phyloP scores from a whole-genome alignment of 2,797 vertebrate genomes.

The Acanthis flammea region DNA sequence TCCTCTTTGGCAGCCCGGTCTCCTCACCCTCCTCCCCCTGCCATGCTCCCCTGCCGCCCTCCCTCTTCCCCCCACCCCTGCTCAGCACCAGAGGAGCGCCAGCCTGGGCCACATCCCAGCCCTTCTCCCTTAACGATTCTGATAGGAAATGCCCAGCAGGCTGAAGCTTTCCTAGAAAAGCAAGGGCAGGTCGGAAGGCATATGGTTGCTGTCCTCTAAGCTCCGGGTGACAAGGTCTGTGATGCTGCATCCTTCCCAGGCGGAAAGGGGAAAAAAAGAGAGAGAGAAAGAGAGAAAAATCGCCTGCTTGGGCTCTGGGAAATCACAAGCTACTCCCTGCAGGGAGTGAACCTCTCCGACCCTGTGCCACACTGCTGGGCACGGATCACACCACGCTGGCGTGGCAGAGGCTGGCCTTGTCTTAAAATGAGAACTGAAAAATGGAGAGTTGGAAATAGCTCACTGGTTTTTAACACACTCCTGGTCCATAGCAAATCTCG shows the following conservation, averaged over 20 bases:
- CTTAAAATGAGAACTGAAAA: not conserved
- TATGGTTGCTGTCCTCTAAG: constrained; percentile 64
- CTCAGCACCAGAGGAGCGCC: constrained; percentile 1
- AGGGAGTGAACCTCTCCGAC: not conserved
- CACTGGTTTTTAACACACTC: not conserved
- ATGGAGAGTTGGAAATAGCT: not conserved
- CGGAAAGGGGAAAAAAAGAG: not conserved
- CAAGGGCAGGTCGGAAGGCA: constrained; percentile 50
- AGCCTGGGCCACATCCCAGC: constrained; percentile 18
- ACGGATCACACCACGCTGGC: not conserved
- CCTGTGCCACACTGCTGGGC: not conserved
- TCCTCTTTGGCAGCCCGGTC: not conserved
- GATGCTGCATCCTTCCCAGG: constrained; percentile 34
- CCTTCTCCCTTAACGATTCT: constrained; percentile 32
- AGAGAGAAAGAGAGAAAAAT: constrained; percentile 6
- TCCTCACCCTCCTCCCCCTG: constrained; percentile 3
- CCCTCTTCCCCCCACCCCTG: not conserved
- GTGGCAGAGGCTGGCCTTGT: not conserved
- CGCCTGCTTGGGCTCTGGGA: not conserved
- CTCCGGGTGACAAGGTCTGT: constrained; percentile 69
- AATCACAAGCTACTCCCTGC: not conserved
- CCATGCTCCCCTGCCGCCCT: not conserved
- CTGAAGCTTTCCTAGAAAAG: constrained; percentile 49
- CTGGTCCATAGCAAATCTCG: not conserved
- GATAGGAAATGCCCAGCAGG: constrained; percentile 63